phyloP scores from a whole-genome alignment of 1,140 invertebrate species.

The Pachypsylla venusta region DNA sequence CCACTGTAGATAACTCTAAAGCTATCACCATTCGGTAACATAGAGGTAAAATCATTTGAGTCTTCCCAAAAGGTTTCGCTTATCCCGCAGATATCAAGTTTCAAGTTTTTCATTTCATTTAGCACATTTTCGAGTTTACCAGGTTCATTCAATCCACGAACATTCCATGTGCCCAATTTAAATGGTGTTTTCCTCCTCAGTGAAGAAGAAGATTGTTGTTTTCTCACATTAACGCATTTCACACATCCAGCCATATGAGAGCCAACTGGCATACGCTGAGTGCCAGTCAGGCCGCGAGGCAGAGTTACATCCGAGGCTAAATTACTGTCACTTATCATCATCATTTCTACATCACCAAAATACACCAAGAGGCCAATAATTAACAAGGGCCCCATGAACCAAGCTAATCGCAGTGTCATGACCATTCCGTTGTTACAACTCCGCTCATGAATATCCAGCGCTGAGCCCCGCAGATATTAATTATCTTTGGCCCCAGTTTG shows the following conservation, averaged over 20 bases:
- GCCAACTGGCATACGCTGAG: neutral
- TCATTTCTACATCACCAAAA: neutral
- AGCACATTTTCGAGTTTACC: neutral
- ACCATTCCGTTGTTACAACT: conserved; percentile 1
- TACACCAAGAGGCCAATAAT: neutral
- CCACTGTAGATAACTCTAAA: conserved; percentile 2
- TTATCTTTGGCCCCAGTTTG: neutral
- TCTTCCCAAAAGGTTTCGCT: conserved; percentile 2
- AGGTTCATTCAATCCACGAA: neutral
- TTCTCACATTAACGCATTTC: conserved; percentile 1
- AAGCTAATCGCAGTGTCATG: neutral
- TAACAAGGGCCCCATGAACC: too few relatives aligned
- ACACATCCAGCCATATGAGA: conserved; percentile 1
- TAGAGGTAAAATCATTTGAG: neutral
- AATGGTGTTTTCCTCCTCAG: neutral
- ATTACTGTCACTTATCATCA: neutral
- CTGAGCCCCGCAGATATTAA: neutral
- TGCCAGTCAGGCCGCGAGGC: neutral
- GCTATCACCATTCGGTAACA: neutral
- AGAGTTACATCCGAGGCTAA: neutral
- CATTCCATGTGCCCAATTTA: conserved; percentile 2
- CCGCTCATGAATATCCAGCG: neutral
- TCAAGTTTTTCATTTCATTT: neutral
- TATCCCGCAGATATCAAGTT: neutral
- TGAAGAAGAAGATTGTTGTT: neutral